Evolutionary conservation across 2,113 vertebrate species (phyloP).

Genomic region (Cyphomyrus plagiostoma): DNA sequence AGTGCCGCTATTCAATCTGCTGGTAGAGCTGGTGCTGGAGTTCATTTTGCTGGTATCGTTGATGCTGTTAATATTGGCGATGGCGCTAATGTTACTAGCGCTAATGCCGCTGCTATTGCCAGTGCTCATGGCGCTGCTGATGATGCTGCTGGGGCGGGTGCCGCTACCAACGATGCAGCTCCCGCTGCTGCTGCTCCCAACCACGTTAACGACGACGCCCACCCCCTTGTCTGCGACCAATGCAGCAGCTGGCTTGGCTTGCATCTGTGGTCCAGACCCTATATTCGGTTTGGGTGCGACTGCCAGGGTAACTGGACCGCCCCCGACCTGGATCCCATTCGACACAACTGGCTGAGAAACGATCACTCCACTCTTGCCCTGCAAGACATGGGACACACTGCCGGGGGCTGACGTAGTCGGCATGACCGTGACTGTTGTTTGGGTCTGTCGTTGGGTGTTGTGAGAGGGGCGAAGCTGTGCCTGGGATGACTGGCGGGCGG

Average conservation of each 20-base stretch:
- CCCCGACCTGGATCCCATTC: slow-evolving; percentile 70
- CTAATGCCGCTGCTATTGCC: slow-evolving; percentile 38
- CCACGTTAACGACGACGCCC: slow-evolving; percentile 41
- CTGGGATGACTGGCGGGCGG: slow-evolving; percentile 47
- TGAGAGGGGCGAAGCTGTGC: slow-evolving; percentile 41
- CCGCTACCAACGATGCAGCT: slow-evolving; percentile 42
- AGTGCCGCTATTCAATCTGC: slow-evolving; percentile 42
- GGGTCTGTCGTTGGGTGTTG: slow-evolving; percentile 41
- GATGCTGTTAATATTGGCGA: slow-evolving; percentile 23
- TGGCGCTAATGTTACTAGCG: slow-evolving; percentile 11
- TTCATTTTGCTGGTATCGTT: slow-evolving; percentile 24
- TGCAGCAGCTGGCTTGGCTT: slow-evolving; percentile 47
- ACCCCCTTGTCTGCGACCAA: slow-evolving; percentile 52
- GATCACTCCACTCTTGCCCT: slow-evolving; percentile 68
- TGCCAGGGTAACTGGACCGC: slow-evolving; percentile 68
- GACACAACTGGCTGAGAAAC: slow-evolving; percentile 73
- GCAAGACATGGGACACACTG: slow-evolving; percentile 69
- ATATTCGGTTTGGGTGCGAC: slow-evolving; percentile 63
- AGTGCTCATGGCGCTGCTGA: slow-evolving; percentile 38
- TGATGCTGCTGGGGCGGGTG: slow-evolving; percentile 54
- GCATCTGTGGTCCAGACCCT: slow-evolving; percentile 56
- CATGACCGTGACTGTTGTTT: slow-evolving; percentile 72
- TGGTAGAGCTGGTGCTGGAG: slow-evolving; percentile 35
- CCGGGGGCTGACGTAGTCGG: slow-evolving; percentile 68
- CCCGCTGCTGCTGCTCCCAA: slow-evolving; percentile 37